Conservation (phyloP, 2,888 invertebrate genomes). For the Cecidostiba fungosa region DNA sequence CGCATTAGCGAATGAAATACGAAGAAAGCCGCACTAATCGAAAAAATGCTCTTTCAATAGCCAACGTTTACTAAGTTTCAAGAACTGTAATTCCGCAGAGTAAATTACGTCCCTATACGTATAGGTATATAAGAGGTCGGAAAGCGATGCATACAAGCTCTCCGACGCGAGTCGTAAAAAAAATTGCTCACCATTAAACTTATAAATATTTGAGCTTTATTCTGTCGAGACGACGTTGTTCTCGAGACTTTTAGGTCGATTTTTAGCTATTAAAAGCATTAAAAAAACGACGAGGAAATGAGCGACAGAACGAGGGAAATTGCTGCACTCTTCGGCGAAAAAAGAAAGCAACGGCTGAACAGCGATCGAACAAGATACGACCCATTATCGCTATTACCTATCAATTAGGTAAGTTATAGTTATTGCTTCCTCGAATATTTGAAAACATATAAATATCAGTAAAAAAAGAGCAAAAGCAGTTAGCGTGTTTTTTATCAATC, state of each 20-base stretch:
- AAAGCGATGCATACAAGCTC: background rate
- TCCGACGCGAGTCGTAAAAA: conserved; percentile 48
- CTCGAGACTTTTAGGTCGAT: conserved; percentile 12
- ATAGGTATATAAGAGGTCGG: too few species aligned
- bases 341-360: background rate
- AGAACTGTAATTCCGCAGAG: conserved; percentile 34
- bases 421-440: too few species aligned
- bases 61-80: conserved; percentile 36
- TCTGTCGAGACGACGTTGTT: conserved; percentile 4
- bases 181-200: conserved; percentile 56
- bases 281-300: background rate
- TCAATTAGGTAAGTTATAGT: background rate
- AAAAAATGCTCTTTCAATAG: background rate
- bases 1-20: background rate
- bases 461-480: background rate
- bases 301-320: conserved; percentile 8
- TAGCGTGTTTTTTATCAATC: background rate
- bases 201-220: conserved; percentile 36
- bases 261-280: background rate
- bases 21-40: background rate
- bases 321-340: background rate
- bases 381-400: background rate
- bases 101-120: background rate
- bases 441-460: too few species aligned
- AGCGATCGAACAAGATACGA: conserved; percentile 21